Conservation (phyloP, 2,888 invertebrate species). For the Itoplectis maculator region DNA sequence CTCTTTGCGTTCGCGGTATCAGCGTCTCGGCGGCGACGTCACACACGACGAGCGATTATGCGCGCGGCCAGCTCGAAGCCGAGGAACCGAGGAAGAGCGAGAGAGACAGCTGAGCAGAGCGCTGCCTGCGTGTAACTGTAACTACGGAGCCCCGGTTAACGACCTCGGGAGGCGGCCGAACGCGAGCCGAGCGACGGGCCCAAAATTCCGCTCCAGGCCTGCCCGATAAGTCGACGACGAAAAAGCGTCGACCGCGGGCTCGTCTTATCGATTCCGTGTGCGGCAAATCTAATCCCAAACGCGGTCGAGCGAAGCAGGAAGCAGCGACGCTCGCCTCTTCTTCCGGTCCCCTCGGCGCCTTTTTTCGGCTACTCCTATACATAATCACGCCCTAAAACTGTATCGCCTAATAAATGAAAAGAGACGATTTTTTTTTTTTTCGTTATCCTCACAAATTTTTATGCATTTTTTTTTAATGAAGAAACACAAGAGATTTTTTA, state of each 20-base stretch:
- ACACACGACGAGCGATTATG: constrained; percentile 23
- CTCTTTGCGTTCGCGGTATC: too few species aligned
- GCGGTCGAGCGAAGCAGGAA: constrained; percentile 31
- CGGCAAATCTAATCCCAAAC: constrained; percentile 37
- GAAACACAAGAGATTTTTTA: too few species aligned
- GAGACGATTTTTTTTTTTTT: background rate
- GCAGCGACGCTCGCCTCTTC: constrained; percentile 39
- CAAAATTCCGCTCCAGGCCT: constrained; percentile 45
- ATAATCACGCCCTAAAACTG: background rate
- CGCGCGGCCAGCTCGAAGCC: background rate
- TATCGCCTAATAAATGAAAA: constrained; percentile 13
- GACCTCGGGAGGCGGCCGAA: constrained; percentile 53
- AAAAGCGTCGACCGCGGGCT: constrained; percentile 38
- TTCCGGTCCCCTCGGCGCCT: constrained; percentile 57
- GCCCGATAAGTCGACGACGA: constrained; percentile 61
- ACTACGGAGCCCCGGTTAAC: constrained; percentile 59
- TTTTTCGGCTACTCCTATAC: background rate
- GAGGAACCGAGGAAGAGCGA: constrained; percentile 12
- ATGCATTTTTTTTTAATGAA: too few species aligned
- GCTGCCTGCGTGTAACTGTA: constrained; percentile 52
- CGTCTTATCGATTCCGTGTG: constrained; percentile 64
- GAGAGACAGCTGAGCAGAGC: background rate
- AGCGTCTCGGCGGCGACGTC: background rate
- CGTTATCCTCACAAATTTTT: background rate
- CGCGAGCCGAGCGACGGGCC: constrained; percentile 45